Evolutionary conservation across 2,888 invertebrate species (phyloP), one percentile per base, ranked within the genome.

Genomic region (Dioctria rufipes): DNA sequence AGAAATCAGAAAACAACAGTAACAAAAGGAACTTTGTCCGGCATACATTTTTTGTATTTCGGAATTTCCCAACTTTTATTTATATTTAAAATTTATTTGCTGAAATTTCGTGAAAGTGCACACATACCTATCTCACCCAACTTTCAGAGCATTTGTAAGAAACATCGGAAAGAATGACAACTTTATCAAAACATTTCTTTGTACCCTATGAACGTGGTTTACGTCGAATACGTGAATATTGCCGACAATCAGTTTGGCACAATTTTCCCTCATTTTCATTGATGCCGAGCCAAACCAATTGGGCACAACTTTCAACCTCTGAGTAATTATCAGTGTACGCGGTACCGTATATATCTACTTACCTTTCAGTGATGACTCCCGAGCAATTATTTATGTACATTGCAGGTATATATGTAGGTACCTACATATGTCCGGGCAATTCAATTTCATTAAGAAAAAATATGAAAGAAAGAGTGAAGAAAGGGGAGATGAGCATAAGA

Each of bases 221-320:
- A 58, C 60, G 25, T 73, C 58, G 40, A 73, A 73, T 73, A 73
- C 73, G 73, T 73, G 73, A 54, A 73, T 39, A 73, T 73, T 54
- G 58, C 73, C 40, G 60, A 42, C 73, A 73, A 73, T 73, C 58
- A 73, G 73, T 73, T 51, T 73, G 73, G 73, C 73, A 73, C 73
- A 39, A 37, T 73, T 73, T 73, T 73, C 73, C 73, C 42, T 51
- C 73, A 73, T 73, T 73, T 58, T 58, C 73, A 73, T 73, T 73
- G 60, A 58, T 73, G 42, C 60, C 60, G 58, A 58, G 73, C 73
- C 73, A 73, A 73, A 58, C 60, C 73, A 39, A 73, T 73, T 73
- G 73, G 58, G 73, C 49, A 73, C 73, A 73, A 73, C 73, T 73
- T 73, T 73, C 73, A 58, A 60, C 73, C 60, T 75, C 60, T 43